Conservation (phyloP, 2,113 vertebrate genomes). For the Acanthochromis polyacanthus region DNA sequence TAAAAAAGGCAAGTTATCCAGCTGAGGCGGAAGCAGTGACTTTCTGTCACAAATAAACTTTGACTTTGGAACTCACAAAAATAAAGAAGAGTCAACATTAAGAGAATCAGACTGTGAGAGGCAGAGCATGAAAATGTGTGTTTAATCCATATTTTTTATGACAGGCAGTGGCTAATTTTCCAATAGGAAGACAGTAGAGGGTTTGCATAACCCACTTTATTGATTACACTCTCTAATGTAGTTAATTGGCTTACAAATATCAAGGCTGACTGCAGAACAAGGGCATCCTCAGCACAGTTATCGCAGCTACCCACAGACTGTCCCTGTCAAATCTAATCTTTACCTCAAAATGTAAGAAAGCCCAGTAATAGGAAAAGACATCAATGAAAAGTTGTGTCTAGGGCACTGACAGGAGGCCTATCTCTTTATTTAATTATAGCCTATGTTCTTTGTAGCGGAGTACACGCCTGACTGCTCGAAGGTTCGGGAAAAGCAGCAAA, state of each 20-base stretch:
- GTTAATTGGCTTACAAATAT: conserved; percentile 70
- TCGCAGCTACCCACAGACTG: conserved; percentile 35
- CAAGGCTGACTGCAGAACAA: conserved; percentile 53
- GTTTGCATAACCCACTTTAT: conserved; percentile 41
- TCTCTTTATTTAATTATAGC: conserved; percentile 8
- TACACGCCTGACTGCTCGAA: neutral
- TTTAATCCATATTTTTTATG: neutral
- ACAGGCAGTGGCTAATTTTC: conserved; percentile 13
- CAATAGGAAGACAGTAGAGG: conserved; percentile 12
- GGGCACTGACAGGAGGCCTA: neutral
- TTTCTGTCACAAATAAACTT: neutral
- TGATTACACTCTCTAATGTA: conserved; percentile 64
- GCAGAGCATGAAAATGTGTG: neutral
- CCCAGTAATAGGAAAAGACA: conserved; percentile 18
- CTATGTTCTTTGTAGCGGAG: neutral
- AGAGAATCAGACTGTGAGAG: neutral
- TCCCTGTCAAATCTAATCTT: conserved; percentile 61
- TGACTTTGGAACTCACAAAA: neutral
- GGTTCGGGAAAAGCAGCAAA: neutral
- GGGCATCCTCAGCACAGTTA: conserved; percentile 38
- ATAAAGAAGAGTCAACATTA: neutral
- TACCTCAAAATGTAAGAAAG: conserved; percentile 25
- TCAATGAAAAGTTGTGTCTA: conserved; percentile 14
- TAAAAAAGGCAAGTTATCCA: conserved; percentile 28
- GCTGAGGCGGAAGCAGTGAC: neutral